Evolutionary conservation across 2,797 vertebrate genomes (phyloP).

Genomic region (Sebastes ruberrimus): DNA sequence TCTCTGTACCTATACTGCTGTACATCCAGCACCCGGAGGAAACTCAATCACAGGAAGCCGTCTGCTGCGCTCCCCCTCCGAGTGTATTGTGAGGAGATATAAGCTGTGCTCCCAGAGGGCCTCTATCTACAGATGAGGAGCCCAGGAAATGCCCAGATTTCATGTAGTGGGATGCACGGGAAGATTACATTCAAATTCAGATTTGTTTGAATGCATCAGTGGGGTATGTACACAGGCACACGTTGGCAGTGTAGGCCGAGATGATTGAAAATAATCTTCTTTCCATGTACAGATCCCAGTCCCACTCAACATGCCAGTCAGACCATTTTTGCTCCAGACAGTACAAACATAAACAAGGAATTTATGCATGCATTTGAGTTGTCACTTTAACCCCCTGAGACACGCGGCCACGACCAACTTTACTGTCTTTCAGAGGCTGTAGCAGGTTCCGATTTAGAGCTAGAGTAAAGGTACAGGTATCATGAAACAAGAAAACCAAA

Average conservation of each 20-base stretch:
- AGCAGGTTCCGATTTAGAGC: too few relatives aligned
- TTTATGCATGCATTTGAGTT: constrained; percentile 11
- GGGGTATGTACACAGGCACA: neutral
- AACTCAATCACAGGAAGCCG: constrained; percentile 6
- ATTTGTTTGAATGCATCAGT: neutral
- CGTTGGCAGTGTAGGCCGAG: neutral
- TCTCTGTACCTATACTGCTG: neutral
- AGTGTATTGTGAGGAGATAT: neutral
- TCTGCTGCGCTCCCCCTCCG: neutral
- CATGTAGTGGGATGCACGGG: neutral
- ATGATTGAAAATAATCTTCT: neutral
- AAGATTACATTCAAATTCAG: constrained; percentile 2
- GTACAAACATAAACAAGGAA: constrained; percentile 3
- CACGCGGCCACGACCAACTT: too few relatives aligned
- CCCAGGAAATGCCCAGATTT: neutral
- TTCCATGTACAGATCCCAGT: neutral
- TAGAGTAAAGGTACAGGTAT: too few relatives aligned
- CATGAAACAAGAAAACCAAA: too few relatives aligned
- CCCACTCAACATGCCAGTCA: neutral
- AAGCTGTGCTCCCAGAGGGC: neutral
- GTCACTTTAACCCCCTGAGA: neutral
- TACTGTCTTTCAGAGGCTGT: too few relatives aligned
- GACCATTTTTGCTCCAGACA: neutral
- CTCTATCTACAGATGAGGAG: neutral
- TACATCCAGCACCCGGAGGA: neutral